Evolutionary conservation across 2,113 vertebrate species (phyloP).

Genomic region (Garra rufa): DNA sequence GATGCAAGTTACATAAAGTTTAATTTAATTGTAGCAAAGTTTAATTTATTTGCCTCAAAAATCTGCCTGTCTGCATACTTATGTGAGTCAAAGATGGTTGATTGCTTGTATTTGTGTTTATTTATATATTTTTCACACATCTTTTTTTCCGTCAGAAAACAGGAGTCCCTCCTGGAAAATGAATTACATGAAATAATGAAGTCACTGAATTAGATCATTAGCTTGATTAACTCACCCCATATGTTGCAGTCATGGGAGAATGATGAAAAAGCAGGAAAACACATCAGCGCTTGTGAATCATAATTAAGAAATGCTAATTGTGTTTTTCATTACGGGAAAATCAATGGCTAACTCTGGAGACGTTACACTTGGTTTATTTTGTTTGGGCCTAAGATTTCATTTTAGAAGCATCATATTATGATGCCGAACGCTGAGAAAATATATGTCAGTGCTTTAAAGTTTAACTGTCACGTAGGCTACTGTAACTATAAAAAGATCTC

Average conservation of each 20-base stretch:
- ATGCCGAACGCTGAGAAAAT: slow-evolving; percentile 4
- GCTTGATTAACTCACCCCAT: slow-evolving; percentile 71
- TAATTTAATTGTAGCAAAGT: not conserved
- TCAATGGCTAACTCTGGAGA: slow-evolving; percentile 53
- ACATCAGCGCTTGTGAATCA: slow-evolving; percentile 65
- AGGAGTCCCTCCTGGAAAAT: slow-evolving; percentile 54
- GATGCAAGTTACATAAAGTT: not conserved
- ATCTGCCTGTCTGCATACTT: not conserved
- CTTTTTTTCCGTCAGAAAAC: slow-evolving; percentile 50
- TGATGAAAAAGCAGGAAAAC: slow-evolving; percentile 57
- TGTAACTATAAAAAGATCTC: not conserved
- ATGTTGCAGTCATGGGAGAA: slow-evolving; percentile 62
- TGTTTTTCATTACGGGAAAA: slow-evolving; percentile 64
- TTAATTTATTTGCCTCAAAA: not conserved
- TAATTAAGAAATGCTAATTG: slow-evolving; percentile 68
- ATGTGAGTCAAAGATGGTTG: not conserved
- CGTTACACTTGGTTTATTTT: slow-evolving; percentile 56
- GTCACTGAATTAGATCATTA: slow-evolving; percentile 62
- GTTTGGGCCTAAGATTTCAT: slow-evolving; percentile 54
- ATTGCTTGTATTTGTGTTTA: slow-evolving; percentile 37
- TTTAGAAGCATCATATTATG: slow-evolving; percentile 16
- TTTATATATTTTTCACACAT: slow-evolving; percentile 48
- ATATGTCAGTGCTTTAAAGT: not conserved
- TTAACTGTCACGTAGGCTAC: not conserved
- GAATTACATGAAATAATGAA: slow-evolving; percentile 62